phyloP scores from a whole-genome alignment of 2,888 invertebrate genomes.

The Ornithoptera priamus region DNA sequence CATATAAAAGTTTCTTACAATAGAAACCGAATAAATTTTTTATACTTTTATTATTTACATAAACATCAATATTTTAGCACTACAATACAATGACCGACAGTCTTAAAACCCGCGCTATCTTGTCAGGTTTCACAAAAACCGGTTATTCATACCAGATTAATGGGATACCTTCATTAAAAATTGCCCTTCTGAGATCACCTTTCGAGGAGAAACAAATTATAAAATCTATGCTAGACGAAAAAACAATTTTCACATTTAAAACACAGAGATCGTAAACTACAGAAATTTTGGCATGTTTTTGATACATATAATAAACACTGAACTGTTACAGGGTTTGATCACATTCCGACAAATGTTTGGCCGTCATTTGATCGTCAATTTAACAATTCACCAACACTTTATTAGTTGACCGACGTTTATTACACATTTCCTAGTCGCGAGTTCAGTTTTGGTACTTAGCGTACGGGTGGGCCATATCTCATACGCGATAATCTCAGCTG shows the following conservation, averaged over 20 bases:
- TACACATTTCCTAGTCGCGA: slow-evolving; percentile 1
- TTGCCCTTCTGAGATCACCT: slow-evolving; percentile 68
- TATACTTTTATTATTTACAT: slow-evolving; percentile 49
- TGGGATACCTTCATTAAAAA: slow-evolving; percentile 40
- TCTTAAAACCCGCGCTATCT: slow-evolving; percentile 46
- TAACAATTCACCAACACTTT: neutral
- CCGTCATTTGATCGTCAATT: neutral
- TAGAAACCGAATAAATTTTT: slow-evolving; percentile 37
- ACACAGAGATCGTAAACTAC: slow-evolving; percentile 21
- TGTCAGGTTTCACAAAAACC: slow-evolving; percentile 29
- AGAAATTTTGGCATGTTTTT: slow-evolving; percentile 26
- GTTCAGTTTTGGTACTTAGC: slow-evolving; percentile 69
- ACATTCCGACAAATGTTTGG: neutral
- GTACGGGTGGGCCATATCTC: slow-evolving; percentile 73
- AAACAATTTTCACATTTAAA: slow-evolving; percentile 8
- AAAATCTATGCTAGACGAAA: slow-evolving; percentile 30
- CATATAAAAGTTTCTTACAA: slow-evolving; percentile 14
- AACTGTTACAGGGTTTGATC: neutral
- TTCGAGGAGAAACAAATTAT: slow-evolving; percentile 26
- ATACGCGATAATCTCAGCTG: slow-evolving; percentile 81
- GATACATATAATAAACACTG: slow-evolving; percentile 10
- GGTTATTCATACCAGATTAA: slow-evolving; percentile 25
- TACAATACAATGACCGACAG: slow-evolving; percentile 46
- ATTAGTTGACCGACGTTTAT: neutral
- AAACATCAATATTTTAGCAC: slow-evolving; percentile 43